Conservation (phyloP, 2,797 vertebrate species). For the Picus viridis region DNA sequence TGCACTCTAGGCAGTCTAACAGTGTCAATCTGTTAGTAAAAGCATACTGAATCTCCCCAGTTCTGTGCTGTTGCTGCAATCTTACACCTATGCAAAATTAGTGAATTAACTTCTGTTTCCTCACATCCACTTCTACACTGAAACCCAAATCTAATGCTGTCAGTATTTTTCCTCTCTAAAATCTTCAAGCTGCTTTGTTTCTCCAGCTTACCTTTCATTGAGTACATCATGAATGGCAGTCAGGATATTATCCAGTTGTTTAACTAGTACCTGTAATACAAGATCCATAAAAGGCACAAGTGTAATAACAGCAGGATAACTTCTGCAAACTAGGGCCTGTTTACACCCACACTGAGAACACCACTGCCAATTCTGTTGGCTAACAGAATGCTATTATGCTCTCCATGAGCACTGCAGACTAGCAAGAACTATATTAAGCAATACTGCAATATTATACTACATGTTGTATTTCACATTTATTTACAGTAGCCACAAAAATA, state of each 20-base stretch:
- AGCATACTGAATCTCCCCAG: neutral
- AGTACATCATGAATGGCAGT: constrained; percentile 95
- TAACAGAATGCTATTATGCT: neutral
- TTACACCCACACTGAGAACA: neutral
- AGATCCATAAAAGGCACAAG: neutral
- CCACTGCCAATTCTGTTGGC: neutral
- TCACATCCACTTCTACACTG: neutral
- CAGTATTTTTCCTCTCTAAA: neutral
- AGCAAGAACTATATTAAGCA: constrained; percentile 45
- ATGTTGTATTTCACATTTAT: constrained; percentile 44
- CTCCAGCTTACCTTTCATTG: constrained; percentile 92
- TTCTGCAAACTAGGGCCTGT: neutral
- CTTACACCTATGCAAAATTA: neutral
- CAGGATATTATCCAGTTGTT: constrained; percentile 98
- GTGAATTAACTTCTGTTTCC: neutral
- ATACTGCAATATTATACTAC: constrained; percentile 38
- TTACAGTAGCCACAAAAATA: constrained; percentile 47
- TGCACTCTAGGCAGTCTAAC: neutral
- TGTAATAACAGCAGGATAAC: neutral
- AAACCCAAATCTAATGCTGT: neutral
- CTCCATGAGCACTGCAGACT: neutral
- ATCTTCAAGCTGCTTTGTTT: neutral
- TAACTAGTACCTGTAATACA: constrained; percentile 88
- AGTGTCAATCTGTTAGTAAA: neutral
- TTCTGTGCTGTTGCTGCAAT: neutral